A percentile compares a stretch with the other conserved stretches of the same genome.
Conservation (phyloP, 2,113 vertebrate species). For the Nettapus auritus region DNA sequence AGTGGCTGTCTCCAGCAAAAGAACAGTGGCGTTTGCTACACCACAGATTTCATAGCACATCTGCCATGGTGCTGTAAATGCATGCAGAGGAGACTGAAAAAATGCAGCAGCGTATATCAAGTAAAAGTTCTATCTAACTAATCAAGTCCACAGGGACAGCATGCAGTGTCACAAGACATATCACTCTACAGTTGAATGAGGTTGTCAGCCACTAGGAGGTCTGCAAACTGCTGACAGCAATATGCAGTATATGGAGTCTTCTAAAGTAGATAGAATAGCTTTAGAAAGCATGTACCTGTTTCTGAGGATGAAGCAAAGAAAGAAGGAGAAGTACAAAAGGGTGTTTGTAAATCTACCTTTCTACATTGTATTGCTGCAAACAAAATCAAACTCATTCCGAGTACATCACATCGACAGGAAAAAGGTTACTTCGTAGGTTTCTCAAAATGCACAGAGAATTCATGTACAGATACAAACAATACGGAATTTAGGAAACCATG, state of each 20-base stretch:
- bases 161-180: slow-evolving; percentile 23
- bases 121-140: slow-evolving; percentile 50
- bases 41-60: slow-evolving; percentile 73
- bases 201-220: slow-evolving; percentile 48
- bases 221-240: slow-evolving; percentile 20
- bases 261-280: background rate
- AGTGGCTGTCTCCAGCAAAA: slow-evolving; percentile 42
- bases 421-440: background rate
- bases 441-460: background rate
- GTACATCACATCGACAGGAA: fast-evolving
- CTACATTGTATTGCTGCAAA: background rate
- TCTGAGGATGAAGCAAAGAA: background rate
- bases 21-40: slow-evolving; percentile 71
- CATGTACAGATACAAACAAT: background rate
- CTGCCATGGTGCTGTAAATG: slow-evolving; percentile 62
- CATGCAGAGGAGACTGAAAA: slow-evolving; percentile 56
- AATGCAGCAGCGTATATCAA: slow-evolving; percentile 35
- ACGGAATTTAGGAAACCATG: background rate
- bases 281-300: background rate
- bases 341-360: background rate
- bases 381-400: background rate
- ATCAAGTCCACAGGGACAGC: slow-evolving; percentile 42
- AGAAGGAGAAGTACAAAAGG: background rate
- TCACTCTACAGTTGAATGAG: slow-evolving; percentile 25
- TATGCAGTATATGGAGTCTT: background rate